These are phyloP conservation scores for Pipra filicauda DNA, from an alignment of 2,113 vertebrate species.

Conservation along the genomic window DNA sequence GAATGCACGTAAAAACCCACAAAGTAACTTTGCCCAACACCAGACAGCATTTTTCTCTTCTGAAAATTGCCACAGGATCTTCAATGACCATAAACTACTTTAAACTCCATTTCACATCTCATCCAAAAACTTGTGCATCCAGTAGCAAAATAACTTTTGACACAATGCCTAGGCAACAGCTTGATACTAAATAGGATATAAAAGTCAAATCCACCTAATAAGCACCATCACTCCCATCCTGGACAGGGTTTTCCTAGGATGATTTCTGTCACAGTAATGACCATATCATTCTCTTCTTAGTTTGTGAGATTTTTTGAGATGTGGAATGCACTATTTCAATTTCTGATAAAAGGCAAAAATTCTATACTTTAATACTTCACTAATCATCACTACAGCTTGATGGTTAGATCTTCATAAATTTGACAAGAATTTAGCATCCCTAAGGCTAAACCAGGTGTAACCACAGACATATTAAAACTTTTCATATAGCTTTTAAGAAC, in stretches of 20 bases:
- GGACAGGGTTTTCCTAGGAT: not conserved
- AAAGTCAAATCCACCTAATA: not conserved
- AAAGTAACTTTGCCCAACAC: not conserved
- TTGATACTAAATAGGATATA: not conserved
- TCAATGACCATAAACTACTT: not conserved
- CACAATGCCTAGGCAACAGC: not conserved
- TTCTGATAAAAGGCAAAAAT: not conserved
- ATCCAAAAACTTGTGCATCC: not conserved
- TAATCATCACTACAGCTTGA: not conserved
- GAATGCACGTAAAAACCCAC: not conserved
- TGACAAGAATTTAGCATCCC: not conserved
- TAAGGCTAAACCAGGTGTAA: not conserved
- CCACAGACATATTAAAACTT: not conserved
- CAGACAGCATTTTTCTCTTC: not conserved
- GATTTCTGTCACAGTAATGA: not conserved
- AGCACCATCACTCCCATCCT: not conserved
- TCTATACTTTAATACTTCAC: not conserved
- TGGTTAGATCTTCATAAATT: not conserved
- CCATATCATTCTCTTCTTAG: not conserved
- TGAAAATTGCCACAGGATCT: not conserved
- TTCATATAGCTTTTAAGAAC: not conserved
- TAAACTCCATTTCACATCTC: not conserved
- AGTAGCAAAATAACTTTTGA: not conserved
- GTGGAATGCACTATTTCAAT: not conserved
- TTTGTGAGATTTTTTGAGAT: not conserved